phyloP scores from a whole-genome alignment of 1,140 invertebrate species.

The Belonocnema kinseyi region DNA sequence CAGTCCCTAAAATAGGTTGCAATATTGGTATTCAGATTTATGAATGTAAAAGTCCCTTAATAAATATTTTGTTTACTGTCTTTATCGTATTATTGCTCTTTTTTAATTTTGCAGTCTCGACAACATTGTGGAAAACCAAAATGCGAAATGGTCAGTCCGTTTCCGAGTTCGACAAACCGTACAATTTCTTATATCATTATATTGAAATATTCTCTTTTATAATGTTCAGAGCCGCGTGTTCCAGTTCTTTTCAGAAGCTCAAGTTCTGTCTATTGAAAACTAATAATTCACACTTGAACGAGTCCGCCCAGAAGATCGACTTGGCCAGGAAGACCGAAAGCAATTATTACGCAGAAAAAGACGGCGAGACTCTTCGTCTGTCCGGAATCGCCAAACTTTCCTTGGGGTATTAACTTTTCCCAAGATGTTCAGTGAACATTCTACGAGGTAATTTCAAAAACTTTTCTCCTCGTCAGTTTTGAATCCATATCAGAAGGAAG shows the following conservation, averaged over 20 bases:
- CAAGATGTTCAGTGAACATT: conserved; percentile 1
- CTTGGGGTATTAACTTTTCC: conserved; percentile 10
- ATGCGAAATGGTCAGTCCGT: conserved; percentile 23
- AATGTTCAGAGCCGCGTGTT: neutral
- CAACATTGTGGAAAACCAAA: too few species aligned
- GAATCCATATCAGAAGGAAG: neutral
- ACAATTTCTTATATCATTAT: conserved; percentile 35
- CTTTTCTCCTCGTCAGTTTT: neutral
- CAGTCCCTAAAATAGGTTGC: too few species aligned
- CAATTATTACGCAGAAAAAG: conserved; percentile 25
- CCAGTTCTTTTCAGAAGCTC: neutral
- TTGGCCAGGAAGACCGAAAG: neutral
- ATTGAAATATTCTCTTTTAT: neutral
- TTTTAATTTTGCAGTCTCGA: too few species aligned
- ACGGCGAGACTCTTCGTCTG: neutral
- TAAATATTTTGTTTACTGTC: too few species aligned
- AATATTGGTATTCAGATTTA: too few species aligned
- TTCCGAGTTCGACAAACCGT: conserved; percentile 51
- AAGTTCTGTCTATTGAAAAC: conserved; percentile 44
- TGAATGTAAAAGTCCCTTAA: too few species aligned
- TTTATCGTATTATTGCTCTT: too few species aligned
- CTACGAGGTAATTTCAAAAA: conserved; percentile 3
- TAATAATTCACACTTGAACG: conserved; percentile 48
- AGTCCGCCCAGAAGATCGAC: neutral
- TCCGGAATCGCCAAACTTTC: conserved; percentile 23